Evolutionary conservation across 2,113 vertebrate species (phyloP), one percentile per base, ranked within the genome.

Genomic region (Polypterus bichir): DNA sequence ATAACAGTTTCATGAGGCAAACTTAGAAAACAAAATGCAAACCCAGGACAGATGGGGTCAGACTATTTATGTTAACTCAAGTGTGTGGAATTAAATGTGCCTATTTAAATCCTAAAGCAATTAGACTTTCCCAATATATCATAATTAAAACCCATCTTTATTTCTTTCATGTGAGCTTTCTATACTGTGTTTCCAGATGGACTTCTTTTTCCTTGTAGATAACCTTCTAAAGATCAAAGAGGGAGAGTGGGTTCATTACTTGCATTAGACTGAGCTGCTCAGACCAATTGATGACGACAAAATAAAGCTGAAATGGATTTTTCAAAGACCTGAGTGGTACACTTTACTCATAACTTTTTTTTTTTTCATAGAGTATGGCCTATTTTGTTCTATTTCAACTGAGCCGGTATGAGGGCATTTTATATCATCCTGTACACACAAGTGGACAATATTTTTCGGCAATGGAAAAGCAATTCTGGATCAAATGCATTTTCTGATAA

Each of bases 141-240:
- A 71, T 66, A 79, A 88, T 86, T 79, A 86, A 85, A 73, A 70
- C 76, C 61, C 53, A 61, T 62, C 70, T 85, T 73, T 71, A 73
- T 75, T 64, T 62, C 79, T 86, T 84, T 82, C 77, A 78, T 87
- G 80, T 81, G 75, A 71, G 72, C 78, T 81, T 83, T 72, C 66
- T 78, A 73, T 73, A 81, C 70, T 64, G 73, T 76, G 68, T 71
- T 81, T 81, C 77, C 68, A 70, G 77, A 76, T 66, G 62, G 74
- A 73, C 76, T 76, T 73, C 74, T 80, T 79, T 86, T 80, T 79
- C 81, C 72, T 62, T 83, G 79, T 78, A 83, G 74, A 72, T 86
- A 79, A 77, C 80, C 73, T 78, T 80, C 78, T 65, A 79, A 92
- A 89, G 93, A 96, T 97, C 89, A 97, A 96, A 97, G 91, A 82